Evolutionary conservation across 2,797 vertebrate genomes (phyloP), one percentile per base, ranked within the genome.

Genomic region (Ctenochaetus hawaiiensis): DNA sequence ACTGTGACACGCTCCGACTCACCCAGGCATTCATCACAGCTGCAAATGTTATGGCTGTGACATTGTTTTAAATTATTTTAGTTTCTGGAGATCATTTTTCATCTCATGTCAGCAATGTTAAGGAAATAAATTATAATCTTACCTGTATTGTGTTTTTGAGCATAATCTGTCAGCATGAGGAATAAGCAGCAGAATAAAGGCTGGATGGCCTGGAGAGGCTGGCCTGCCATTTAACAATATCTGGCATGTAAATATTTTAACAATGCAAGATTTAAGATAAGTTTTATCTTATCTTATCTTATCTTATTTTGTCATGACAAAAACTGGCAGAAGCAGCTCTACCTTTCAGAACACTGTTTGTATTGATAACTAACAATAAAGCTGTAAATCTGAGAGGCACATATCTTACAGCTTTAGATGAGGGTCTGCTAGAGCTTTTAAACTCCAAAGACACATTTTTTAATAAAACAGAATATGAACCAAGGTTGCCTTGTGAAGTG

Each of bases 1-100:
- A 61, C 22, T 30, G 57, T 66, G 75, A 81, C 82, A 80, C 22
- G 73, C 66, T 84, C 77, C 12, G 72, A 73, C 77, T 88, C 86
- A 75, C 62, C 12, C 0, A 26, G 20, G 34, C 76, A 84, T 87
- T 81, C 47, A 91, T 87, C 85, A 77, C 56, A 58, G 17, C 16
- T 1, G 53, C 51, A 74, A 4, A 75, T 57, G 65, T 63, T 67
- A 53, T 62, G 39, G 49, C 48, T 54, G 41, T 73, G 69, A 51
- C 56, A 75, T 75, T 80, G 47, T 73, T 68, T 30, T 58, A 71
- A 75, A 30, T 14, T 8, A 49, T 76, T 67, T 54, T 62, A 51
- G 23, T 43, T 78, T 54, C 48, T 52, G 48, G 43, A 75, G 41
- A 81, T 80, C 49, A 77, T 79, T 83, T 78, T 59, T 82, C 64